phyloP scores from a whole-genome alignment of 2,113 vertebrate genomes.

The Ctenomys sociabilis region DNA sequence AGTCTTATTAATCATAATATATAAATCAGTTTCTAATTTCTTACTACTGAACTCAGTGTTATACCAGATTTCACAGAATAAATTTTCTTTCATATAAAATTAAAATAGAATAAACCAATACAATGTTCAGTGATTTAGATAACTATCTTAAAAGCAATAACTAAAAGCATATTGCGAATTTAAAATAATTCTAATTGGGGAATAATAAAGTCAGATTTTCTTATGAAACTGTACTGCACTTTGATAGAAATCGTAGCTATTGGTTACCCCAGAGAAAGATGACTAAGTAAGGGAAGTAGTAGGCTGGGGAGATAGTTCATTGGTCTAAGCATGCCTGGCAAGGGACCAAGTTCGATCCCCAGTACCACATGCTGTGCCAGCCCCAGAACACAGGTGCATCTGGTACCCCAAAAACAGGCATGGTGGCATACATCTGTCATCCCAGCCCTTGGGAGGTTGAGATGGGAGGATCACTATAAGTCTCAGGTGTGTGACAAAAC shows the following conservation, averaged over 20 bases:
- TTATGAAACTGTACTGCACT: slow-evolving; percentile 7
- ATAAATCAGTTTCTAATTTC: slow-evolving; percentile 40
- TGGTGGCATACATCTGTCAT: too few species aligned
- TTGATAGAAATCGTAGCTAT: neutral
- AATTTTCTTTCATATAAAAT: slow-evolving; percentile 39
- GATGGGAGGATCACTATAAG: too few species aligned
- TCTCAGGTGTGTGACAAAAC: too few species aligned
- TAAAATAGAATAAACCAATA: neutral
- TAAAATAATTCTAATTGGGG: neutral
- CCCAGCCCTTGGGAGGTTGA: too few species aligned
- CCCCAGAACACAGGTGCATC: too few species aligned
- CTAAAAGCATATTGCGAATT: neutral
- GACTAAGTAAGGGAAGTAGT: neutral
- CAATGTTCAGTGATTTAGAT: neutral
- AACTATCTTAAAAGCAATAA: slow-evolving; percentile 14
- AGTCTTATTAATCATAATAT: slow-evolving; percentile 19
- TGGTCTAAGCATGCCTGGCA: too few species aligned
- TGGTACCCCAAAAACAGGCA: too few species aligned
- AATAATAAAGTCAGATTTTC: neutral
- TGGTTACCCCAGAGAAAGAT: neutral
- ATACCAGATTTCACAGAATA: neutral
- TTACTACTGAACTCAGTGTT: slow-evolving; percentile 15
- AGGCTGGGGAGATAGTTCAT: too few species aligned
- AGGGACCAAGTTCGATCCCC: too few species aligned
- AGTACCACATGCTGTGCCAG: too few species aligned